Base-by-base conservation (phyloP, 2,888 invertebrate species). In the Acronicta aceris region DNA sequence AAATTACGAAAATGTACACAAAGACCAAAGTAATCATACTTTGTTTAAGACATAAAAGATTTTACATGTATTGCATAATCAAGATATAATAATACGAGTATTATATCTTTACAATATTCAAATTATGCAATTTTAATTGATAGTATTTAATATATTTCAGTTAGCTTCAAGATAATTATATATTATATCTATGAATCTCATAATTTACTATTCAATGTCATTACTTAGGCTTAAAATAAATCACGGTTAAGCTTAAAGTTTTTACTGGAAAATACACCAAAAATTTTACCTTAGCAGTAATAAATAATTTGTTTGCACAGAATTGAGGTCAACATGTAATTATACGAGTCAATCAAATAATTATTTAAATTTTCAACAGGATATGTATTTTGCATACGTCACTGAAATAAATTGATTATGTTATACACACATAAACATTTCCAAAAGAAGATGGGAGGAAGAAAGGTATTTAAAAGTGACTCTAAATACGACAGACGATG, bases 241-340 rank as follows among this genome's bases (percentile, higher is more conserved):
- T 48, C n/a, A n/a, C n/a, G n/a, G n/a, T n/a, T n/a, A n/a, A n/a
- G n/a, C n/a, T n/a, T n/a, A n/a, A n/a, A n/a, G n/a, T n/a, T n/a
- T n/a, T n/a, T n/a, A n/a, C n/a, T n/a, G n/a, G n/a, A n/a, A n/a
- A n/a, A n/a, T n/a, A 41, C 25, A 36, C 38, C 10, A 60, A 65
- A 59, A 63, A 69, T 13, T 54, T 61, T 53, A 52, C 12, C 10
- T 10, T 4, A 33, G 12, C 12, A 30, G 10, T 0, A 30, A 10
- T 8, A 8, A 52, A 33, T 46, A 57, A 60, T 63, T 42, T 49
- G 53, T 53, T 50, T 53, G 36, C 52, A 64, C 53, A 48, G 33
- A 38, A 60, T 50, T 76, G 74, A 79, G 77, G 74, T 67, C 66
- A 76, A 42, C 49, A 16, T n/a, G 21, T 6, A 56, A 62, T 62